Base-by-base conservation (phyloP, 2,113 vertebrate genomes). In the Sitta europaea region DNA sequence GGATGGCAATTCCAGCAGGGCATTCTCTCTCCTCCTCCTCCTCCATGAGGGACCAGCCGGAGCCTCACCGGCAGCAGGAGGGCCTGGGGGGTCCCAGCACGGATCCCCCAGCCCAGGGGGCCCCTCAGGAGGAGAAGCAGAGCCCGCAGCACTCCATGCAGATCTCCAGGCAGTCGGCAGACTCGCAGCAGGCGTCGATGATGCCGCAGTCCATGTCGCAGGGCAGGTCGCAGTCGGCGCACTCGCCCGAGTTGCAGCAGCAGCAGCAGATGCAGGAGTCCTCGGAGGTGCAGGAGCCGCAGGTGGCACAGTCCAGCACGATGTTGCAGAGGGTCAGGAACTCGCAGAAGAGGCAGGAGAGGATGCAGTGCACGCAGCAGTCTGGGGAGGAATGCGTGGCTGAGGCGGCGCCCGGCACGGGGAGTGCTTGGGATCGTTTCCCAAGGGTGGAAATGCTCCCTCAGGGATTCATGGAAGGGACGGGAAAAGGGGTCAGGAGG, bases 141-240 rank as follows among this genome's bases (percentile, higher is more conserved):
- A 99, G 99, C 68, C 99, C 99, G 13, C 99, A 99, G 98, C 99
- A 99, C 98, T 99, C 99, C 99, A 99, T 99, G 97, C 99, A 99
- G 98, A 99, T 99, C 98, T 99, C 99, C 94, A 99, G 98, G 97
- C 99, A 99, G 98, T 99, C 99, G 6, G 99, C 99, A 0, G 99
- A 99, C 98, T 99, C 99, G 75, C 99, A 99, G 98, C 99, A 99
- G 91, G 99, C 99, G 55, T 99, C 99, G 53, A 99, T 98, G 98
- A 99, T 99, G 97, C 99, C 99, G 70, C 99, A 99, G 98, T 99
- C 99, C 98, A 99, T 99, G 98, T 99, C 99, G 68, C 99, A 99
- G 91, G 99, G 99, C 96, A 99, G 98, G 97, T 99, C 99, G 57
- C 99, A 99, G 97, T 99, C 99, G 0, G 98, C 99, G 6, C 99